A percentile compares a stretch with the other conserved stretches of the same genome.
phyloP scores from a whole-genome alignment of 2,113 vertebrate species.

The Ifrita kowaldi region DNA sequence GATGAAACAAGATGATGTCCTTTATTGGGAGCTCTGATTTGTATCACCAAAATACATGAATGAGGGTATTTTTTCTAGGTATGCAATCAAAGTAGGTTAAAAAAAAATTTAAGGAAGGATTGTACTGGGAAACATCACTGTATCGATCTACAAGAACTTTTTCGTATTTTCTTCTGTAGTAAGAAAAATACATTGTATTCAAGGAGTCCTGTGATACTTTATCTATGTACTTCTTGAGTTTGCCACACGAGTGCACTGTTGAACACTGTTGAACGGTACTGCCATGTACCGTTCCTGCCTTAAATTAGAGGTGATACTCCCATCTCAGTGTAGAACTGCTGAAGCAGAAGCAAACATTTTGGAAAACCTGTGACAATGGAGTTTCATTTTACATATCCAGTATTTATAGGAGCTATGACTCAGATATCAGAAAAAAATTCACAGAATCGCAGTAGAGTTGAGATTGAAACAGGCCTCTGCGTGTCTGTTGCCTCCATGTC shows the following conservation, averaged over 20 bases:
- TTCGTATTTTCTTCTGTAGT: not conserved
- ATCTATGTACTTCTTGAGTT: not conserved
- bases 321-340: not conserved
- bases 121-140: not conserved
- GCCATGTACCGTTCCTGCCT: not conserved
- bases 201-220: not conserved
- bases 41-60: not conserved
- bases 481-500: not conserved
- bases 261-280: too few species aligned
- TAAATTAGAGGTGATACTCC: not conserved
- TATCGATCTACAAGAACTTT: not conserved
- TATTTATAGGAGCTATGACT: not conserved
- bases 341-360: not conserved
- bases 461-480: not conserved
- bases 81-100: not conserved
- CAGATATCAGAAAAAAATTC: not conserved
- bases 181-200: not conserved
- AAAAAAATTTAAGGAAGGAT: not conserved
- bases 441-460: not conserved
- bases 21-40: not conserved
- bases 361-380: not conserved
- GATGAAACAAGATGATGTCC: not conserved
- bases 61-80: not conserved
- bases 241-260: conserved; percentile 11
- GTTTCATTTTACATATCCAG: not conserved